Evolutionary conservation across 2,113 vertebrate species (phyloP).

Genomic region (Sorex fumeus): DNA sequence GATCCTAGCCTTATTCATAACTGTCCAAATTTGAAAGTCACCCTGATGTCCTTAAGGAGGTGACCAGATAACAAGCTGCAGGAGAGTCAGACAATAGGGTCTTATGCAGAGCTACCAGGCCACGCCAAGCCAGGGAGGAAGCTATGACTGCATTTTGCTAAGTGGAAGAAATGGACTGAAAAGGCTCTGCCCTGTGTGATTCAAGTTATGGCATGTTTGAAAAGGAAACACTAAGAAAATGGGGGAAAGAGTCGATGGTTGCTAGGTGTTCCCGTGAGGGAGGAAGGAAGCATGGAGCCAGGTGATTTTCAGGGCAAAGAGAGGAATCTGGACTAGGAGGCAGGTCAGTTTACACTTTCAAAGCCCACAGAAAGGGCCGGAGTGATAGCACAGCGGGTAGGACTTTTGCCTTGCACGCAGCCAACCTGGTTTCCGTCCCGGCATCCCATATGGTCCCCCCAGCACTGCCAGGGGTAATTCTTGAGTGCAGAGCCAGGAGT

Average conservation of each 20-base stretch:
- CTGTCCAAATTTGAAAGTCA: background rate
- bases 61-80: background rate
- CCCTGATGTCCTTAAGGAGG: background rate
- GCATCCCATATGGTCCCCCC: too few species aligned
- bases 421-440: too few species aligned
- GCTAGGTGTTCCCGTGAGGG: too few species aligned
- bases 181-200: background rate
- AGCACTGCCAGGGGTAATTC: too few species aligned
- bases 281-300: background rate
- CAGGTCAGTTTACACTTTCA: background rate
- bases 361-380: background rate
- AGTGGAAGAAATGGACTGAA: background rate
- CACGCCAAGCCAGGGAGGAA: background rate
- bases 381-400: too few species aligned
- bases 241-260: background rate
- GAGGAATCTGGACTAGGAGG: background rate
- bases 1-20: background rate
- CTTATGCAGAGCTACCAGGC: background rate
- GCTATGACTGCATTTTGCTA: background rate
- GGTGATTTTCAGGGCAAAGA: background rate
- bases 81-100: background rate
- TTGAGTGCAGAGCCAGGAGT: too few species aligned
- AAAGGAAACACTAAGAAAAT: background rate
- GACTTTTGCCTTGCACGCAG: too few species aligned
- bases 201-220: background rate